phyloP scores from a whole-genome alignment of 2,113 vertebrate species.

The Lophius piscatorius region DNA sequence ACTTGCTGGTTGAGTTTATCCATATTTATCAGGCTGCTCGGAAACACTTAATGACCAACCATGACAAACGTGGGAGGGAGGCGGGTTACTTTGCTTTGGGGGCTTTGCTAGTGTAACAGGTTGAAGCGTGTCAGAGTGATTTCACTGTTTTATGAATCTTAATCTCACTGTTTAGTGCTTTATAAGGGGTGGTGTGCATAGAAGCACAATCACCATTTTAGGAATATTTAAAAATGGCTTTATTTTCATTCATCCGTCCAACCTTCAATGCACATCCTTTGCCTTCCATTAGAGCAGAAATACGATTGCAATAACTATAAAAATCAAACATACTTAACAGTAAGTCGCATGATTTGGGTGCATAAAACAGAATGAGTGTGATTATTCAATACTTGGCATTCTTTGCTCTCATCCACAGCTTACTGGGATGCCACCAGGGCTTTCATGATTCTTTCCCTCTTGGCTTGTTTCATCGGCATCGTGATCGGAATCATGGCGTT shows the following conservation, averaged over 20 bases:
- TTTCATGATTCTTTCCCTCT: slow-evolving; percentile 83
- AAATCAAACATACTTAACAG: background rate
- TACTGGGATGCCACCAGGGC: slow-evolving; percentile 83
- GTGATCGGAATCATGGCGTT: slow-evolving; percentile 83
- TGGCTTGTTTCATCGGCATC: slow-evolving; percentile 82
- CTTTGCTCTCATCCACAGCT: slow-evolving; percentile 50
- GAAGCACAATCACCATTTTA: no score
- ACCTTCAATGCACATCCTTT: no score
- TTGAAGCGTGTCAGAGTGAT: no score
- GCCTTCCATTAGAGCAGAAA: background rate
- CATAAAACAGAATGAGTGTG: background rate
- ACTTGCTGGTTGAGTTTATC: background rate
- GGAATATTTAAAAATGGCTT: no score
- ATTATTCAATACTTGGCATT: no score
- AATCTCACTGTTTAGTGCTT: no score
- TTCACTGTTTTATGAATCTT: no score
- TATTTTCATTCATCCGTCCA: no score
- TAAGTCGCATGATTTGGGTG: background rate
- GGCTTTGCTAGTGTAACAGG: background rate
- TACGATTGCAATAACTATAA: background rate
- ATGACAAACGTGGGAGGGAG: no score
- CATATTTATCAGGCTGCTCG: no score
- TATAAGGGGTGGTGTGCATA: background rate
- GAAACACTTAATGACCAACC: no score
- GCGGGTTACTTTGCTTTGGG: slow-evolving; percentile 1